Conservation (phyloP, 2,888 invertebrate species). For the Camptogramma bilineatum region DNA sequence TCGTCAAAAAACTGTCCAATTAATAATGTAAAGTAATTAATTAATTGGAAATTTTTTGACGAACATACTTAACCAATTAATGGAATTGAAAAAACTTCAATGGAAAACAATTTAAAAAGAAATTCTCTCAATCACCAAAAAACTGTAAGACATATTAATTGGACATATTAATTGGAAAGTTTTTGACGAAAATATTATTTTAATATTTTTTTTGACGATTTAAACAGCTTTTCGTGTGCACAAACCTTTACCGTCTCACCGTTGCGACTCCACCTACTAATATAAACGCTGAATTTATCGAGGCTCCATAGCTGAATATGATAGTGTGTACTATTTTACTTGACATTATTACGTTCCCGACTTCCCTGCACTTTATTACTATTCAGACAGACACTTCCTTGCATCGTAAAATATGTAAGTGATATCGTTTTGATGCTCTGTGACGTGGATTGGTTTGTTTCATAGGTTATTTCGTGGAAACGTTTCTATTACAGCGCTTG, state of each 20-base stretch:
- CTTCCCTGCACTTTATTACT: slow-evolving; percentile 59
- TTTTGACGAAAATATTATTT: too few species aligned
- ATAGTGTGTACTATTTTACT: slow-evolving; percentile 54
- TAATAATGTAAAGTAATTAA: too few species aligned
- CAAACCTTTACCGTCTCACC: slow-evolving; percentile 19
- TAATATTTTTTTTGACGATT: too few species aligned
- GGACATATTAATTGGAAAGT: too few species aligned
- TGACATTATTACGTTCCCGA: slow-evolving; percentile 51
- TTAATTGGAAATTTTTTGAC: too few species aligned
- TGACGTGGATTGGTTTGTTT: slow-evolving; percentile 41
- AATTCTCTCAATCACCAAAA: too few species aligned
- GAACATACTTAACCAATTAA: too few species aligned
- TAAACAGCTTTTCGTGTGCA: slow-evolving; percentile 3
- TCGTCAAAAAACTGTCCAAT: too few species aligned
- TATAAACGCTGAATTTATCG: slow-evolving; percentile 52
- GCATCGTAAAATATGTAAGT: slow-evolving; percentile 55
- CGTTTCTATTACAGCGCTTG: neutral
- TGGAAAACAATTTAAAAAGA: too few species aligned
- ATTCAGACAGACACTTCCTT: slow-evolving; percentile 55
- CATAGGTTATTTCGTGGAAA: slow-evolving; percentile 27
- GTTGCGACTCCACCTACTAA: slow-evolving; percentile 39
- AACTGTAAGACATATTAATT: too few species aligned
- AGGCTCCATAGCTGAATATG: slow-evolving; percentile 43
- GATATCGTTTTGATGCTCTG: slow-evolving; percentile 43
- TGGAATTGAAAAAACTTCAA: too few species aligned